Evolutionary conservation across 2,888 invertebrate species (phyloP), one percentile per base, ranked within the genome.

Genomic region (Iphiclides podalirius): DNA sequence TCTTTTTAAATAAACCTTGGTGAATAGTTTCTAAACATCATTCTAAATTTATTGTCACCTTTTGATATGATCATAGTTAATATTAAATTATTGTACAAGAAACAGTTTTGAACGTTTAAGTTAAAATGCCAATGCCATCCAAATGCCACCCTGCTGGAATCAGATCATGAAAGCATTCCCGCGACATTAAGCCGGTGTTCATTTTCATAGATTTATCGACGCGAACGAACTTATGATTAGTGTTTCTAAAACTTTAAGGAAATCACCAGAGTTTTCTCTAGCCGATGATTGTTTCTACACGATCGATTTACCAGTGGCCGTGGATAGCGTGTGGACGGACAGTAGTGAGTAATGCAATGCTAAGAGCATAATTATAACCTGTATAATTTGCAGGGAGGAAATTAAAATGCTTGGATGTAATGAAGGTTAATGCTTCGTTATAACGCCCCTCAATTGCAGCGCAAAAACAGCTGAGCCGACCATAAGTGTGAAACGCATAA

Each of bases 161-260:
- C 73, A 75, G 74, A 79, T 82, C 84, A 82, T 82, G 86, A 87
- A 83, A 87, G 83, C 86, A 84, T 86, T 84, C 82, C 85, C 59
- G 66, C 60, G 73, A 79, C 81, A 78, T 83, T 78, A 82, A 71
- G 70, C 66, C 64, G 64, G 68, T 75, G 78, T 83, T 76, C 83
- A 85, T 87, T 86, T 88, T 85, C 85, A 86, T 87, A 85, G 85
- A 88, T 88, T 88, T 86, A 88, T 88, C 75, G 87, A 87, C 77
- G 86, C 57, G 72, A 73, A 72, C 63, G 66, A 72, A 80, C 80
- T 79, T 81, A 82, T 76, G 71, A 67, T 57, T 47, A 54, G 60
- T 14, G 82, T 41, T 61, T 66, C 76, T 75, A 72, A 86, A 86
- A 80, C 65, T 78, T 68, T 65, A 1, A 26, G n/a, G 6, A 11